Conservation (phyloP, 2,797 vertebrate genomes). For the Centroberyx gerrardi region DNA sequence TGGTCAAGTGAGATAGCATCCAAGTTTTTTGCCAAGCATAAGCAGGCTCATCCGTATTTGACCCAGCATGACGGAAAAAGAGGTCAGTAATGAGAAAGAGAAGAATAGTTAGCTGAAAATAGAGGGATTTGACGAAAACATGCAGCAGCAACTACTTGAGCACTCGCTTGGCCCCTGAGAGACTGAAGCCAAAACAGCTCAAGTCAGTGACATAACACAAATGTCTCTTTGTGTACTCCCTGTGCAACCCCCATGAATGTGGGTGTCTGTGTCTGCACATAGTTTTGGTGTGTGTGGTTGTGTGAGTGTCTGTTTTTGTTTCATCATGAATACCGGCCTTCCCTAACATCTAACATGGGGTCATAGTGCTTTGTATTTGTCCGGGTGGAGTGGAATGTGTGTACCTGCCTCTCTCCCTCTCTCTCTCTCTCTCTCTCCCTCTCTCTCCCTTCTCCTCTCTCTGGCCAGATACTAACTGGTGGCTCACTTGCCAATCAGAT, state of each 20-base stretch:
- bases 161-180: constrained; percentile 37
- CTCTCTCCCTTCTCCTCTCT: constrained; percentile 18
- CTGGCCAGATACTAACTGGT: constrained; percentile 57
- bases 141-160: constrained; percentile 43
- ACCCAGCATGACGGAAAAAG: constrained; percentile 73
- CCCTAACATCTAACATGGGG: constrained; percentile 53
- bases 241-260: constrained; percentile 41
- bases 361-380: constrained; percentile 65
- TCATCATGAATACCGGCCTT: constrained; percentile 60
- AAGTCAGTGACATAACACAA: constrained; percentile 41
- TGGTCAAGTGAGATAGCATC: constrained; percentile 56
- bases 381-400: constrained; percentile 62
- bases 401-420: constrained; percentile 49
- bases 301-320: constrained; percentile 62
- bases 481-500: constrained; percentile 73
- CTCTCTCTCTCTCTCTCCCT: constrained; percentile 16
- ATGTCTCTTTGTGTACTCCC: constrained; percentile 6
- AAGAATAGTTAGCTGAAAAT: constrained; percentile 67
- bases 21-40: constrained; percentile 55
- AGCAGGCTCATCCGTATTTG: constrained; percentile 76
- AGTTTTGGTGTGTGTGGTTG: not conserved
- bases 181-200: constrained; percentile 45
- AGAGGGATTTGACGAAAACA: constrained; percentile 57
- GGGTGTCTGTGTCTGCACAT: constrained; percentile 60
- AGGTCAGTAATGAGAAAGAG: constrained; percentile 76